Conservation (phyloP, 2,888 invertebrate genomes). For the Unio pictorum region DNA sequence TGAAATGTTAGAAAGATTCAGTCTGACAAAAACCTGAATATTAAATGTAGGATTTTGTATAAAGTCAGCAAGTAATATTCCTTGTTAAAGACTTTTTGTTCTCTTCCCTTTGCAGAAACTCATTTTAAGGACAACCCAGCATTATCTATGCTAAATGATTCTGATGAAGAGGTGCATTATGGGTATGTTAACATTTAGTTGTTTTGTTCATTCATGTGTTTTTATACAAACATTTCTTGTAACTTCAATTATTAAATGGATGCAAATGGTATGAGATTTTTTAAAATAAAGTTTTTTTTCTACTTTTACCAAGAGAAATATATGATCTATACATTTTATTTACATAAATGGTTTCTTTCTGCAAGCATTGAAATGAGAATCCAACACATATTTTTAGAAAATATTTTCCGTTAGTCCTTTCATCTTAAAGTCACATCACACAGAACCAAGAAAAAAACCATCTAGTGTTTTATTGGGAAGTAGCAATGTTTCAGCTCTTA, state of each 20-base stretch:
- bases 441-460: too few relatives aligned
- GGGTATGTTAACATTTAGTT: constrained; percentile 74
- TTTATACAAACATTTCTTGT: neutral
- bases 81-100: constrained; percentile 7
- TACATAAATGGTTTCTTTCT: too few relatives aligned
- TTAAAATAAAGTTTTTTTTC: neutral
- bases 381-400: too few relatives aligned
- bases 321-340: neutral
- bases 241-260: neutral
- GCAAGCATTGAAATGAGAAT: too few relatives aligned
- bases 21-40: too few relatives aligned
- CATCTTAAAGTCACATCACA: too few relatives aligned
- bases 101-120: constrained; percentile 79
- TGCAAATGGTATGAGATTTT: neutral
- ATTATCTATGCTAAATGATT: constrained; percentile 98
- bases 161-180: constrained; percentile 93
- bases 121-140: constrained; percentile 97
- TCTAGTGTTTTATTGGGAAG: too few relatives aligned
- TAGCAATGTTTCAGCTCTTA: too few relatives aligned
- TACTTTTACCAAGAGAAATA: neutral
- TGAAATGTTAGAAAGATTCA: too few relatives aligned
- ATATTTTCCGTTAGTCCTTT: too few relatives aligned
- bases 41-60: too few relatives aligned
- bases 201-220: neutral
- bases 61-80: too few relatives aligned